Evolutionary conservation across 92 coral and sea anemone genomes (phyloP).

Genomic region (Hydrozoanthus gracilis): DNA sequence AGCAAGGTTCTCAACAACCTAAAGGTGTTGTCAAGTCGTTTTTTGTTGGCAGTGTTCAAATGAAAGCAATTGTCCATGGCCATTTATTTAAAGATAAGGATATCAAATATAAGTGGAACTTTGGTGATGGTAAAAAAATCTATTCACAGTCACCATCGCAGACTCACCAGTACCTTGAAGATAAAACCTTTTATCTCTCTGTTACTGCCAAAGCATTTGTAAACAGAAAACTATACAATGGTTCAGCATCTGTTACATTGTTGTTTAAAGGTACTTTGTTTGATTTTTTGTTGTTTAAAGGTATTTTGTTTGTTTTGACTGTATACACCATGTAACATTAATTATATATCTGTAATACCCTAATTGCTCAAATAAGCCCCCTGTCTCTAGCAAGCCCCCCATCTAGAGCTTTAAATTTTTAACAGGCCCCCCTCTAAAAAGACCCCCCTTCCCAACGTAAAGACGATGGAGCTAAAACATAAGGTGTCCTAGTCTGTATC

Average conservation of each 20-base stretch:
- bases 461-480: no score
- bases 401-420: no score
- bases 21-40: neutral
- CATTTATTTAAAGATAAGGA: conserved; percentile 44
- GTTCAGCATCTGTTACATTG: conserved; percentile 35
- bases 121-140: conserved; percentile 70
- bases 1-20: conserved; percentile 7
- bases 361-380: no score
- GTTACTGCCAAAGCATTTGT: conserved; percentile 54
- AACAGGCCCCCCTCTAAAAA: no score
- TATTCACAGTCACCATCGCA: conserved; percentile 5
- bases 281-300: neutral
- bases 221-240: conserved; percentile 47
- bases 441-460: no score
- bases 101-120: conserved; percentile 66
- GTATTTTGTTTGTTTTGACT: neutral
- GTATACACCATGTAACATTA: neutral
- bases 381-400: no score
- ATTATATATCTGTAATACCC: neutral
- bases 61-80: conserved; percentile 51
- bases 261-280: neutral
- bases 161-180: conserved; percentile 62
- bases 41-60: conserved; percentile 63
- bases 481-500: no score
- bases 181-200: conserved; percentile 38